A percentile compares a stretch with the other conserved stretches of the same genome.
These are phyloP conservation scores for Oscheius myriophilus DNA, from an alignment of 2,888 invertebrate genomes.

Conservation along the genomic window DNA sequence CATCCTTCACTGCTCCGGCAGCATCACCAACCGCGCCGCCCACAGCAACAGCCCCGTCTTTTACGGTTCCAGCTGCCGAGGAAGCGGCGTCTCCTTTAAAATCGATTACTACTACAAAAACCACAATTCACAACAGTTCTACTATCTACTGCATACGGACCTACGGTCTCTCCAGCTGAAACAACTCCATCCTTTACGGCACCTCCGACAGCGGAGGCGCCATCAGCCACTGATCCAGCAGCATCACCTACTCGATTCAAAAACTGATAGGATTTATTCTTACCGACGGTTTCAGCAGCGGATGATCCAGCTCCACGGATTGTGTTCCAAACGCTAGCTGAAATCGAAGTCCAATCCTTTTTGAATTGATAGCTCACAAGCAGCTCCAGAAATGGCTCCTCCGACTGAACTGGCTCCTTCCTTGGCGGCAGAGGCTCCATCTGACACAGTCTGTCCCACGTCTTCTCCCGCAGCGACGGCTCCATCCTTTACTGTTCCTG, in stretches of 20 bases:
- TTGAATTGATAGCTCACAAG: not conserved
- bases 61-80: too few relatives aligned
- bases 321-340: not conserved
- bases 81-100: not conserved
- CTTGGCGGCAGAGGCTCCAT: slow-evolving; percentile 4
- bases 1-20: slow-evolving; percentile 23
- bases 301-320: slow-evolving; percentile 1
- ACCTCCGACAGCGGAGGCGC: not conserved
- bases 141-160: slow-evolving; percentile 13
- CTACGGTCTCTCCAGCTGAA: slow-evolving; percentile 29
- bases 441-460: not conserved
- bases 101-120: too few relatives aligned
- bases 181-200: slow-evolving; percentile 23
- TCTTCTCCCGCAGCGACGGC: slow-evolving; percentile 21
- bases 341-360: too few relatives aligned
- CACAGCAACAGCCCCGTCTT: too few relatives aligned
- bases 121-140: not conserved
- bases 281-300: not conserved
- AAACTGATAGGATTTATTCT: too few relatives aligned
- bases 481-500: slow-evolving; percentile 14
- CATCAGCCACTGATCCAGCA: slow-evolving; percentile 2
- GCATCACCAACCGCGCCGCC: not conserved
- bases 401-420: slow-evolving; percentile 39
- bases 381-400: slow-evolving; percentile 25
- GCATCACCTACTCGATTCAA: not conserved